phyloP scores from a whole-genome alignment of 2,888 invertebrate genomes.

The Synergus itoensis region DNA sequence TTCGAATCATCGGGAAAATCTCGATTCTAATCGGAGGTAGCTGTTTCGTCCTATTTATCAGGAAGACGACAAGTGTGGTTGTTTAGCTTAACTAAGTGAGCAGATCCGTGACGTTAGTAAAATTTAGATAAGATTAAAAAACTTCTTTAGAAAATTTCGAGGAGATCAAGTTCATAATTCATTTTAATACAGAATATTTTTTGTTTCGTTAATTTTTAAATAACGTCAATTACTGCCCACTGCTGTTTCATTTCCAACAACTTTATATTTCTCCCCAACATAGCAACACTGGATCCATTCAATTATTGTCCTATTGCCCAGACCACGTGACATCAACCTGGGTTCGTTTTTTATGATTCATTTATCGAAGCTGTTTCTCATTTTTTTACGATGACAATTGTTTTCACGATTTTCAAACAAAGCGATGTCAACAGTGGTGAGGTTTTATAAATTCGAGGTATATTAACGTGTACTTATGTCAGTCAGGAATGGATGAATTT shows the following conservation, averaged over 20 bases:
- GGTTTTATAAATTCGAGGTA: not conserved
- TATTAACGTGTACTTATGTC: constrained; percentile 28
- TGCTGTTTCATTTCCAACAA: not conserved
- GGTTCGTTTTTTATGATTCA: not conserved
- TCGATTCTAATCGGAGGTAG: constrained; percentile 37
- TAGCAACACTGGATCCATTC: constrained; percentile 48
- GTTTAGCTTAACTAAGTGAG: constrained; percentile 7
- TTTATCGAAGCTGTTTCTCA: not conserved
- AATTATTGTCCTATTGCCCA: constrained; percentile 63
- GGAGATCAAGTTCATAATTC: not conserved
- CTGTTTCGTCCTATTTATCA: constrained; percentile 31
- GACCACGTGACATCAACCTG: constrained; percentile 35
- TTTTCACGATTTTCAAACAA: not conserved
- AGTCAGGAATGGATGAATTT: constrained; percentile 42
- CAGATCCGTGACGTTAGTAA: not conserved
- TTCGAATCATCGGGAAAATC: constrained; percentile 21
- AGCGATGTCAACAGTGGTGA: not conserved
- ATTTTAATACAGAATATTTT: not conserved
- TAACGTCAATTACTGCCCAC: not conserved
- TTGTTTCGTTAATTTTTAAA: not conserved
- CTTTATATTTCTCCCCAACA: not conserved
- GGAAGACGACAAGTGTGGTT: constrained; percentile 36
- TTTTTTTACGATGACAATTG: not conserved
- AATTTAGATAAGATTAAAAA: not conserved
- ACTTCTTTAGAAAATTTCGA: not conserved